These are phyloP conservation scores for Xestia xanthographa DNA, from an alignment of 2,888 invertebrate species.

Conservation along the genomic window DNA sequence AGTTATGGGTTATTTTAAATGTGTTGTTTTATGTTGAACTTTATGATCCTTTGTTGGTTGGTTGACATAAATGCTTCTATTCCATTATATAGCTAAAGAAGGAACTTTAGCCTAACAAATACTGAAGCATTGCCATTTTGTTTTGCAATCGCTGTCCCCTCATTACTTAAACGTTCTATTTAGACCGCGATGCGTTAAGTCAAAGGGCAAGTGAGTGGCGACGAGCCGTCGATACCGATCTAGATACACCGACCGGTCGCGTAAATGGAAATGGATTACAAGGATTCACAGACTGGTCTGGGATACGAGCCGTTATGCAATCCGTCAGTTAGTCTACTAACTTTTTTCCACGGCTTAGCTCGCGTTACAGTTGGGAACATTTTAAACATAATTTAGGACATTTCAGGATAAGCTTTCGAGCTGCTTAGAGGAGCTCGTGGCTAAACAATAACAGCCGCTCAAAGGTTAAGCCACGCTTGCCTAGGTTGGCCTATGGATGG, in stretches of 20 bases:
- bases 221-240: constrained; percentile 71
- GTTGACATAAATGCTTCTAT: background rate
- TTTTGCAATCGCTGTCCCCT: constrained; percentile 31
- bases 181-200: constrained; percentile 69
- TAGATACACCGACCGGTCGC: constrained; percentile 69
- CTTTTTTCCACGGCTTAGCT: background rate
- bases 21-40: background rate
- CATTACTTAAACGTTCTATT: constrained; percentile 38
- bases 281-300: constrained; percentile 65
- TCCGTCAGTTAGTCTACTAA: background rate
- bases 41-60: background rate
- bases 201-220: constrained; percentile 87
- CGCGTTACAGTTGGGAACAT: too few species aligned
- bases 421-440: too few species aligned
- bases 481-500: too few species aligned
- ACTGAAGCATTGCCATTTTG: background rate
- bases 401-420: too few species aligned
- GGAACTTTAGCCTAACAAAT: background rate
- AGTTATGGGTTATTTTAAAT: background rate
- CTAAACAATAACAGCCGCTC: too few species aligned
- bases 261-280: constrained; percentile 68
- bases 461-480: too few species aligned
- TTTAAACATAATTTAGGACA: too few species aligned
- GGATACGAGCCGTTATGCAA: constrained; percentile 51
- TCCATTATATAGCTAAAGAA: background rate